Conservation (phyloP, 2,888 invertebrate genomes). For the Hofmannophila pseudospretella region DNA sequence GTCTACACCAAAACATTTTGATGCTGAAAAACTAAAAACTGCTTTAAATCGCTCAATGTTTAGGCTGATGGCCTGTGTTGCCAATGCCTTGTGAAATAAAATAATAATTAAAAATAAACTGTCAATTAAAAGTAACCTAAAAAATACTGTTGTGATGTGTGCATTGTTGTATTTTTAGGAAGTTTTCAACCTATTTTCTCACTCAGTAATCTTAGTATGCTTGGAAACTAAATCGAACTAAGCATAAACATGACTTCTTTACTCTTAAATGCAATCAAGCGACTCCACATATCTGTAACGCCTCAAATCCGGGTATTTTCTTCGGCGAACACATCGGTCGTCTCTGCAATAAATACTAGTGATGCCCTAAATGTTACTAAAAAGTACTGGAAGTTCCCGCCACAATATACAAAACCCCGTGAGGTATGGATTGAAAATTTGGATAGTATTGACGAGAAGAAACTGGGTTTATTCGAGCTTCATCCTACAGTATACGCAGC, state of each 20-base stretch:
- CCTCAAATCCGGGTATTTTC: constrained; percentile 46
- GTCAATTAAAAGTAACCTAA: background rate
- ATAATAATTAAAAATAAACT: background rate
- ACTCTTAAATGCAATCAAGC: constrained; percentile 56
- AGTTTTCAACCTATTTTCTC: too few species aligned
- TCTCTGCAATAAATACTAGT: constrained; percentile 15
- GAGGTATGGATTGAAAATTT: constrained; percentile 94
- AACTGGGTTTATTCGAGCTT: constrained; percentile 90
- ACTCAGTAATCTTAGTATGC: too few species aligned
- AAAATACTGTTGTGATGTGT: background rate
- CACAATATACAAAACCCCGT: constrained; percentile 79
- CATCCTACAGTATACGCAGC: constrained; percentile 93
- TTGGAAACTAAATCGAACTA: too few species aligned
- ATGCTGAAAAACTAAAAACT: too few species aligned
- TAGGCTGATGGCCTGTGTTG: too few species aligned
- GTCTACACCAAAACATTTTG: too few species aligned
- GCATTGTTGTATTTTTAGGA: too few species aligned
- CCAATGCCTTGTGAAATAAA: background rate
- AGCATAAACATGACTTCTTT: constrained; percentile 42
- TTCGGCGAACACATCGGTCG: constrained; percentile 26
- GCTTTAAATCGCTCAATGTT: too few species aligned
- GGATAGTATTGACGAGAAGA: constrained; percentile 84
- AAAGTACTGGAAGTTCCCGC: constrained; percentile 69
- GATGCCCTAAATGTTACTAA: constrained; percentile 41
- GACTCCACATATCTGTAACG: constrained; percentile 41